A percentile compares a stretch with the other conserved stretches of the same genome.
Conservation (phyloP, 2,113 vertebrate species). For the Calidris pygmaea region DNA sequence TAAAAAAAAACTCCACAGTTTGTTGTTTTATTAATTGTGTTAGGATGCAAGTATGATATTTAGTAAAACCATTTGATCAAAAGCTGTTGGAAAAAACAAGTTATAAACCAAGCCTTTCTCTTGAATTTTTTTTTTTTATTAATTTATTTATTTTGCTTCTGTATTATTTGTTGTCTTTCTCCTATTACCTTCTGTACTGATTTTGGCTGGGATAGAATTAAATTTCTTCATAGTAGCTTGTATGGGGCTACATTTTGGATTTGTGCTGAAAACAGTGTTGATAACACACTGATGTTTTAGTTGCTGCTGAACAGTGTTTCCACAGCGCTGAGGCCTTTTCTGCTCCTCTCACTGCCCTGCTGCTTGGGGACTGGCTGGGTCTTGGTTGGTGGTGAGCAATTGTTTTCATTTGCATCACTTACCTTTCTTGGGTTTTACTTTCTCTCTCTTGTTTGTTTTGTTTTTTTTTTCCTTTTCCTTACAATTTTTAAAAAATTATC, state of each 20-base stretch:
- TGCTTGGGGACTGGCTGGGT: not conserved
- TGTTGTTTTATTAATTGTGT: not conserved
- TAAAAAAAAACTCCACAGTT: not conserved
- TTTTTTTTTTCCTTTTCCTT: not conserved
- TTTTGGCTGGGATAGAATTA: not conserved
- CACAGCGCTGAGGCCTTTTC: not conserved
- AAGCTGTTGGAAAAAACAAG: not conserved
- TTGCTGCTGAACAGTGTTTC: not conserved
- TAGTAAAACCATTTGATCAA: not conserved
- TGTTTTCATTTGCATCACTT: not conserved
- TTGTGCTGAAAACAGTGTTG: not conserved
- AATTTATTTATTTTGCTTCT: not conserved
- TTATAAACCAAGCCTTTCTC: not conserved
- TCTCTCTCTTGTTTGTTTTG: no score
- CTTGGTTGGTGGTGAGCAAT: not conserved
- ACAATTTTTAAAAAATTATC: not conserved
- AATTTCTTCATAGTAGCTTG: not conserved
- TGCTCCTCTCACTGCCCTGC: not conserved
- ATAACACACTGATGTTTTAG: not conserved
- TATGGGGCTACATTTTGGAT: not conserved
- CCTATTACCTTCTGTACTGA: not conserved
- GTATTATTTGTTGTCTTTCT: not conserved
- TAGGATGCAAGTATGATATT: not conserved
- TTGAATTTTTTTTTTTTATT: not conserved
- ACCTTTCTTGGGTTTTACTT: not conserved